Evolutionary conservation across 2,113 vertebrate species (phyloP).

Genomic region (Pampusana beccarii): DNA sequence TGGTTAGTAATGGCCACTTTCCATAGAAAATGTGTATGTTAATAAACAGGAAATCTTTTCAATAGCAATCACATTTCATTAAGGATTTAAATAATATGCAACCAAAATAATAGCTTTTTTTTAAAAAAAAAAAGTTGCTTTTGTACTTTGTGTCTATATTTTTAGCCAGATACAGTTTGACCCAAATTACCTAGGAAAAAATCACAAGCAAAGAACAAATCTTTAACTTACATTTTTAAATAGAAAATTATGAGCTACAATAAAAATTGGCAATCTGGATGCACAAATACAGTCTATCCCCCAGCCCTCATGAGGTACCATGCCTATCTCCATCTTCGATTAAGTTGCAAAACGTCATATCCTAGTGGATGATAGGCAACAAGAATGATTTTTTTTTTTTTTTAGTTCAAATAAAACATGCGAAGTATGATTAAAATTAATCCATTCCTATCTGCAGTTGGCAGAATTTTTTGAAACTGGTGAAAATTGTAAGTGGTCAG

Average conservation of each 20-base stretch:
- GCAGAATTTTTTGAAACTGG: background rate
- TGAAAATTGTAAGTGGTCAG: background rate
- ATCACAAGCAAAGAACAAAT: background rate
- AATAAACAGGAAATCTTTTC: background rate
- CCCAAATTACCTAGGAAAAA: background rate
- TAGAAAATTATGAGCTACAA: background rate
- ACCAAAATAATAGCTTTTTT: background rate
- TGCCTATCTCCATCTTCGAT: background rate
- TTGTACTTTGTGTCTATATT: background rate
- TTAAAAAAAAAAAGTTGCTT: background rate
- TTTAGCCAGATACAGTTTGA: background rate
- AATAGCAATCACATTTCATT: background rate
- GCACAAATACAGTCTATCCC: background rate
- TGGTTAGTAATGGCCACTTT: background rate
- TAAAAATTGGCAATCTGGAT: background rate
- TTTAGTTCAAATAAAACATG: background rate
- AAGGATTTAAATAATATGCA: background rate
- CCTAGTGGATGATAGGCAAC: background rate
- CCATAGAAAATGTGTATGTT: background rate
- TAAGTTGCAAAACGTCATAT: background rate
- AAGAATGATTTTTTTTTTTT: background rate
- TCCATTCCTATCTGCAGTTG: background rate
- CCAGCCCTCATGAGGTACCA: background rate
- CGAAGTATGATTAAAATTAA: background rate
- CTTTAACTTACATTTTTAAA: background rate